Conservation (phyloP, 1,140 invertebrate species). For the Drosophila trapezifrons region DNA sequence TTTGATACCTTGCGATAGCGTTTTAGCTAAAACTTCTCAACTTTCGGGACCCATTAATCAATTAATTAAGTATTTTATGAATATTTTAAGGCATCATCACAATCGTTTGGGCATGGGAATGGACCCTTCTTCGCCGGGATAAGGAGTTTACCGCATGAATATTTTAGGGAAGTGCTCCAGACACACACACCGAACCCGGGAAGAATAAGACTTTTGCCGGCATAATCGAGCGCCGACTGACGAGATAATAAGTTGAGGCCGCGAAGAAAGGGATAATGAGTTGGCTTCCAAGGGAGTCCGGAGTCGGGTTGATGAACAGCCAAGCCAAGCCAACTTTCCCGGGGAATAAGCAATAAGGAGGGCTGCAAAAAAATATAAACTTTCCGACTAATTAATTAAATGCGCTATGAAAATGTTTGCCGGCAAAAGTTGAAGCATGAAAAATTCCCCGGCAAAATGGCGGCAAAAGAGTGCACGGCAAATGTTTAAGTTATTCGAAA, state of each 20-base stretch:
- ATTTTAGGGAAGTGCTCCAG: constrained; percentile 56
- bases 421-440: constrained; percentile 42
- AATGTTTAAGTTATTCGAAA: constrained; percentile 49
- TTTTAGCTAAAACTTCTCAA: constrained; percentile 63
- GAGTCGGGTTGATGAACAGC: constrained; percentile 58
- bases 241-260: constrained; percentile 67
- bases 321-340: constrained; percentile 38
- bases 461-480: constrained; percentile 19
- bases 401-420: constrained; percentile 78
- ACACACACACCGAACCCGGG: constrained; percentile 5
- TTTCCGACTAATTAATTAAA: constrained; percentile 83
- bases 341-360: constrained; percentile 51
- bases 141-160: constrained; percentile 69
- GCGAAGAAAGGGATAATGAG: constrained; percentile 74
- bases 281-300: constrained; percentile 27
- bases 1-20: constrained; percentile 67
- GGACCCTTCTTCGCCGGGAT: constrained; percentile 15
- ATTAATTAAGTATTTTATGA: constrained; percentile 82
- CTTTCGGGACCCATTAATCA: constrained; percentile 76
- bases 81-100: constrained; percentile 70
- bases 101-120: constrained; percentile 43
- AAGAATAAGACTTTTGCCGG: constrained; percentile 26
- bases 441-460: constrained; percentile 17
- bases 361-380: constrained; percentile 48
- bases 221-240: constrained; percentile 69